Conservation (phyloP, 2,888 invertebrate species). For the Agrotis ipsilon region DNA sequence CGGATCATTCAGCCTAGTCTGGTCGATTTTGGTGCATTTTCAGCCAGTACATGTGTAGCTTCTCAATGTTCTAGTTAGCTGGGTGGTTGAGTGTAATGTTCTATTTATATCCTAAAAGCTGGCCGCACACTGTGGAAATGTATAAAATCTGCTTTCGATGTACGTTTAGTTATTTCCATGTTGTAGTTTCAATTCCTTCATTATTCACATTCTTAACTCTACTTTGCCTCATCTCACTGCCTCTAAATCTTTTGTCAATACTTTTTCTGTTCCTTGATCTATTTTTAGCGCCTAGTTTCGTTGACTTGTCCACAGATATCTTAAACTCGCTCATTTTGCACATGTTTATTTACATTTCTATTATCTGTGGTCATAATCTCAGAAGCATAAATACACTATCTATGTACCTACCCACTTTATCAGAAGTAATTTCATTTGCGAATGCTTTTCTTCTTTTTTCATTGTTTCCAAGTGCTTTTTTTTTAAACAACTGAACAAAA, state of each 20-base stretch:
- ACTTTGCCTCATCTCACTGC: slow-evolving; percentile 46
- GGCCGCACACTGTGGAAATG: slow-evolving; percentile 72
- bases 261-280: slow-evolving; percentile 44
- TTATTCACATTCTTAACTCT: slow-evolving; percentile 36
- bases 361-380: slow-evolving; percentile 46
- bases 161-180: slow-evolving; percentile 55
- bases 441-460: background rate
- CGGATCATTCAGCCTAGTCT: slow-evolving; percentile 68
- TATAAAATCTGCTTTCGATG: slow-evolving; percentile 65
- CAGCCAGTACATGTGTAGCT: slow-evolving; percentile 66
- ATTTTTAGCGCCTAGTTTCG: slow-evolving; percentile 55
- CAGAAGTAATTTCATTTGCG: slow-evolving; percentile 27
- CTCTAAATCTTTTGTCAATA: slow-evolving; percentile 34
- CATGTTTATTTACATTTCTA: slow-evolving; percentile 56
- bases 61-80: slow-evolving; percentile 77
- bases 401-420: slow-evolving; percentile 21
- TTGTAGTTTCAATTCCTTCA: slow-evolving; percentile 44
- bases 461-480: background rate
- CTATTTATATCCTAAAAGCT: slow-evolving; percentile 86
- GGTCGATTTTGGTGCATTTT: slow-evolving; percentile 70
- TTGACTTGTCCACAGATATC: slow-evolving; percentile 24
- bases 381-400: slow-evolving; percentile 14
- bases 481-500: slow-evolving; percentile 1
- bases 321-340: slow-evolving; percentile 12
- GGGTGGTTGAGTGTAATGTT: slow-evolving; percentile 79